These are phyloP conservation scores for Limosa lapponica DNA, from an alignment of 2,797 vertebrate genomes.

Conservation along the genomic window DNA sequence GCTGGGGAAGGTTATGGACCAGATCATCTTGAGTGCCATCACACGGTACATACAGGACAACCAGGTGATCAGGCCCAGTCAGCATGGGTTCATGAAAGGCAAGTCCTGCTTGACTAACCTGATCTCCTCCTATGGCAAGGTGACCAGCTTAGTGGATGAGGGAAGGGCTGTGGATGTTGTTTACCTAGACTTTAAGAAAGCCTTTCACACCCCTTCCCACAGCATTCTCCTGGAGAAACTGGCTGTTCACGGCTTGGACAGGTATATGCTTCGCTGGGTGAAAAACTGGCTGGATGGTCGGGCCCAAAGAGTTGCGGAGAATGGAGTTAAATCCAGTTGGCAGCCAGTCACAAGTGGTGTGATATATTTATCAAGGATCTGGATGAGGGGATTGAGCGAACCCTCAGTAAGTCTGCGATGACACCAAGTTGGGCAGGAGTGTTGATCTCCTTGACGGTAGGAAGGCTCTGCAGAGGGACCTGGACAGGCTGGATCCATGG, in stretches of 20 bases:
- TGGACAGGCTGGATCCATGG: no score
- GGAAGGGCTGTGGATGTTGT: not conserved
- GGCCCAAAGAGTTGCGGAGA: not conserved
- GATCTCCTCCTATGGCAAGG: no score
- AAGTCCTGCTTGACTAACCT: no score
- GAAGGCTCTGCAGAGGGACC: not conserved
- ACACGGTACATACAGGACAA: no score
- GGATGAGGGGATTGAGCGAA: not conserved
- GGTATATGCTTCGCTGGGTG: not conserved
- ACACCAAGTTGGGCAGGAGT: accelerated
- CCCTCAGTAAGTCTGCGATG: not conserved
- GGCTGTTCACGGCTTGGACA: not conserved
- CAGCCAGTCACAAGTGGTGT: not conserved
- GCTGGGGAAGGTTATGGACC: no score
- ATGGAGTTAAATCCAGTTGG: not conserved
- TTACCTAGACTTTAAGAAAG: not conserved
- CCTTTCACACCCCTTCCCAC: not conserved
- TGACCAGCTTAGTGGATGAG: no score
- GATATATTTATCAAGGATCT: not conserved
- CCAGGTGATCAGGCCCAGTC: no score
- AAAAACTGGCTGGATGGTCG: not conserved
- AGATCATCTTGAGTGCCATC: no score
- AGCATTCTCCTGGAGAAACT: not conserved
- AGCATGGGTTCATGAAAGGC: no score
- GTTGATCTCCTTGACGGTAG: not conserved